Base-by-base conservation (phyloP, 1,140 invertebrate genomes). In the Eubasilissa regina region DNA sequence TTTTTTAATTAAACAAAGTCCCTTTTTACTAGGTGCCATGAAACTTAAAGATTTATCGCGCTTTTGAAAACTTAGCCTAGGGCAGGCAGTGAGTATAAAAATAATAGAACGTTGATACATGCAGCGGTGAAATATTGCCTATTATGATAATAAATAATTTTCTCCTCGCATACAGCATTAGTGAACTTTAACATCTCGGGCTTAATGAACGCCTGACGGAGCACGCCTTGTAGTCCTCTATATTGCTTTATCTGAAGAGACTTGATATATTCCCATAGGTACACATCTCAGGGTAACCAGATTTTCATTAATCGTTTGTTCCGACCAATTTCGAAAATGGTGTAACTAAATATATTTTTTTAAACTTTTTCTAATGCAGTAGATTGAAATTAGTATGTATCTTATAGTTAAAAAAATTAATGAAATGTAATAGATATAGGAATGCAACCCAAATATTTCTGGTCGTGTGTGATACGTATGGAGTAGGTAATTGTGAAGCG, bases 141-240 rank as follows among this genome's bases (percentile, higher is more conserved):
- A 53, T 73, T 53, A 73, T 73, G 70, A 73, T 73, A 73, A 73
- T 55, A 55, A 66, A 66, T 66, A 73, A 53, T 47, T 66, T 73
- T 73, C 70, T 43, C 70, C 70, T 25, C 19, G 19, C 35, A 73
- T n/a, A 47, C 12, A 73, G 17, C 51, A 56, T 73, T 55, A 55
- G 48, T 43, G 70, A 73, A 53, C 70, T 73, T 73, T 73, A 73
- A 73, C 70, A 19, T 48, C 25, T 56, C 21, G 1, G 48, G 19
- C 70, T 43, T 73, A 73, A 73, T 73, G 70, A 73, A 73, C 25
- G 70, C 35, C 70, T 12, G 70, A 3, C 25, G 19, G 66, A 64
- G 13, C 47, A 48, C 44, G 11, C 66, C 15, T 12, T 13, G 25
- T 70, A 51, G 8, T 70, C 45, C 35, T 10, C 60, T n/a, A 35